Percentiles rank a stretch among this genome's conserved stretches.
Evolutionary conservation across 1,140 invertebrate genomes (phyloP).

Genomic region (Drosophila auraria): DNA sequence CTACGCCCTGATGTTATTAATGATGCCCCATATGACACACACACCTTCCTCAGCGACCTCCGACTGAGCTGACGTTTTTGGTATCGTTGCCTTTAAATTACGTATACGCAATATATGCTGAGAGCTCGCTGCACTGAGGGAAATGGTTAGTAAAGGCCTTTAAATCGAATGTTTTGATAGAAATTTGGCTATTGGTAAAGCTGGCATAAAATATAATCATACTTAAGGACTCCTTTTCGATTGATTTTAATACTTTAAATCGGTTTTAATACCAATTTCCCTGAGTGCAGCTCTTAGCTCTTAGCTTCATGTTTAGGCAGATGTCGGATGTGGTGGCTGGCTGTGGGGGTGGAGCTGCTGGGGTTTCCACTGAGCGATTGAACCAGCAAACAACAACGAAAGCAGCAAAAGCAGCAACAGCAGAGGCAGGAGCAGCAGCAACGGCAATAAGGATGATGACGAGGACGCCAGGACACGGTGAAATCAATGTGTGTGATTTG

Average conservation of each 20-base stretch:
- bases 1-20: slow-evolving; percentile 69
- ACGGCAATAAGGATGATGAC: slow-evolving; percentile 49
- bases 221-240: no score
- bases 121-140: slow-evolving; percentile 26
- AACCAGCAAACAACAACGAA: slow-evolving; percentile 53
- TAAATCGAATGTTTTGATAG: no score
- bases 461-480: slow-evolving; percentile 63
- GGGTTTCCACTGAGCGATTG: slow-evolving; percentile 72
- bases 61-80: slow-evolving; percentile 25
- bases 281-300: slow-evolving; percentile 7
- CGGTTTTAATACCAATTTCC: not conserved
- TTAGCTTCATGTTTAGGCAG: slow-evolving; percentile 57
- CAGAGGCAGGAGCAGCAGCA: slow-evolving; percentile 20
- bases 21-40: slow-evolving; percentile 73
- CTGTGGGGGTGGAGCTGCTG: not conserved
- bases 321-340: slow-evolving; percentile 71
- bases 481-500: slow-evolving; percentile 83
- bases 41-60: slow-evolving; percentile 18
- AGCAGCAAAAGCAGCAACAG: slow-evolving; percentile 22
- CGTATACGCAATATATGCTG: slow-evolving; percentile 72
- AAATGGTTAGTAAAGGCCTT: not conserved
- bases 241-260: not conserved
- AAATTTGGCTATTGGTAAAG: no score
- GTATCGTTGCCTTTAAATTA: slow-evolving; percentile 76
- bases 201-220: no score